phyloP scores from a whole-genome alignment of 2,113 vertebrate species.

The Uropsilus gracilis region DNA sequence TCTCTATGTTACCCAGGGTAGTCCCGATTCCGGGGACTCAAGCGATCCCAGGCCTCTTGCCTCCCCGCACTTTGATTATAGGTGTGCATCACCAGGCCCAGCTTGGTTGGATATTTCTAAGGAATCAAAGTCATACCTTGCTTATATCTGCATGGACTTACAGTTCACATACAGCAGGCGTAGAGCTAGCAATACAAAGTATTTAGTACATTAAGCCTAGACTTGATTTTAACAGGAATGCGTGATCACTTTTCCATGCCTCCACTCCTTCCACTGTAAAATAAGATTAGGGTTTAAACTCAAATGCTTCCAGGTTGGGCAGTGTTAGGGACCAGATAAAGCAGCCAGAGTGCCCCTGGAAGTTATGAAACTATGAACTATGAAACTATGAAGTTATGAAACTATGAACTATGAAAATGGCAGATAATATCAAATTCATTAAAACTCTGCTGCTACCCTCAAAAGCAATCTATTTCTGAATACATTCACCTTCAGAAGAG shows the following conservation, averaged over 20 bases:
- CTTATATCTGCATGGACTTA: rapidly evolving
- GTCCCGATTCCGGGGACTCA: no score
- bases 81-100: no score
- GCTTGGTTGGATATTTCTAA: not conserved
- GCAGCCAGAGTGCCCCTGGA: not conserved
- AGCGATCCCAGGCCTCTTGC: no score
- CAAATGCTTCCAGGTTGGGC: not conserved
- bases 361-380: no score
- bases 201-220: not conserved
- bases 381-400: no score
- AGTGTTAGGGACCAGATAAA: not conserved
- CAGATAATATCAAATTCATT: not conserved
- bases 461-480: not conserved
- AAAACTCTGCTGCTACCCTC: not conserved
- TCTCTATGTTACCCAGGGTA: no score
- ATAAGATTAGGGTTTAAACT: not conserved
- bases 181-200: not conserved
- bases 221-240: not conserved
- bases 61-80: no score
- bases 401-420: not conserved
- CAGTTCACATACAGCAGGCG: not conserved
- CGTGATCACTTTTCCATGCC: not conserved
- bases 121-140: not conserved
- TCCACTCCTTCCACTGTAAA: not conserved
- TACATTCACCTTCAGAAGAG: not conserved